Percentiles rank a stretch among this genome's conserved stretches.
phyloP scores from a whole-genome alignment of 2,888 invertebrate genomes.

The Platycnemis pennipes region DNA sequence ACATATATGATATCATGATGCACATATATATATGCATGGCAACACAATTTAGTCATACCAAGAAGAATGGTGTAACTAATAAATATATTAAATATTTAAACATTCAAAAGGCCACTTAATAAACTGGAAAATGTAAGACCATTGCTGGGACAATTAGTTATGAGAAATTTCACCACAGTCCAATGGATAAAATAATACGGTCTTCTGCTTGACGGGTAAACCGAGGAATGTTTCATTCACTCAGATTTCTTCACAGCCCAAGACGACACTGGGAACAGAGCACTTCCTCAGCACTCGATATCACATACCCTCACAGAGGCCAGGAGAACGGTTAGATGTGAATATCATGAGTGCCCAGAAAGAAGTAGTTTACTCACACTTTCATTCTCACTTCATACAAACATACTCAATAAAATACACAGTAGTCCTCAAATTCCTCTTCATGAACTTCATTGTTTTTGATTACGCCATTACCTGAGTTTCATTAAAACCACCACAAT shows the following conservation, averaged over 20 bases:
- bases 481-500: background rate
- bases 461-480: slow-evolving; percentile 59
- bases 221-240: slow-evolving; percentile 45
- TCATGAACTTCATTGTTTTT: background rate
- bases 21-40: background rate
- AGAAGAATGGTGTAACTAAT: slow-evolving; percentile 41
- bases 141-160: background rate
- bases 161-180: slow-evolving; percentile 16
- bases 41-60: background rate
- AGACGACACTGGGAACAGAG: slow-evolving; percentile 43
- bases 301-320: slow-evolving; percentile 62
- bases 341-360: slow-evolving; percentile 17
- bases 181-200: slow-evolving; percentile 33
- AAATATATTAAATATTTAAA: slow-evolving; percentile 44
- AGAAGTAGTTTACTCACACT: slow-evolving; percentile 51
- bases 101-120: slow-evolving; percentile 19
- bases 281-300: slow-evolving; percentile 25
- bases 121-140: slow-evolving; percentile 33
- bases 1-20: too few species aligned
- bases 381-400: slow-evolving; percentile 23
- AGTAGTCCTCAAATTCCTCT: background rate
- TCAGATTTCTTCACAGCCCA: slow-evolving; percentile 67
- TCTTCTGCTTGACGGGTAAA: slow-evolving; percentile 19
- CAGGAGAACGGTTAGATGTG: slow-evolving; percentile 54
- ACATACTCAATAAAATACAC: slow-evolving; percentile 29